Evolutionary conservation across 2,888 invertebrate genomes (phyloP).

Genomic region (Stramonita haemastoma): DNA sequence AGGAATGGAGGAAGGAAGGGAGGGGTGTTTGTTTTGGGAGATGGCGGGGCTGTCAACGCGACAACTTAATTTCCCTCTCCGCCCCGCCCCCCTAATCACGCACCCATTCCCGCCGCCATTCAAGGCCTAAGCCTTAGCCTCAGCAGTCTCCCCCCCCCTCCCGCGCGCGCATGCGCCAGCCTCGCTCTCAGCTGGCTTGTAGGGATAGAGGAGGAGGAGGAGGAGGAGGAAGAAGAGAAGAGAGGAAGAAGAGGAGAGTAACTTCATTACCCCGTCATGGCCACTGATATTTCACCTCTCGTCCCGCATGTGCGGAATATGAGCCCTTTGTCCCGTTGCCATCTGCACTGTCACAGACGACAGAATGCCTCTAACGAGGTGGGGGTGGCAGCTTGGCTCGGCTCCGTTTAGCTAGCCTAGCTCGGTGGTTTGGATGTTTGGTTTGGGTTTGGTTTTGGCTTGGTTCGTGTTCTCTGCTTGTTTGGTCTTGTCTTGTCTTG

Average conservation of each 20-base stretch:
- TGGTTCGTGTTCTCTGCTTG: no score
- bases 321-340: conserved; percentile 41
- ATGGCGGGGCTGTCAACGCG: conserved; percentile 40
- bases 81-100: conserved; percentile 43
- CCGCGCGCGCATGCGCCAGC: conserved; percentile 34
- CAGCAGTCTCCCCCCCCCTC: no score
- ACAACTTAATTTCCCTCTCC: conserved; percentile 41
- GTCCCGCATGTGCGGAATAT: conserved; percentile 43
- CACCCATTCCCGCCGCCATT: conserved; percentile 35
- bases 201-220: neutral
- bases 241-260: conserved; percentile 26
- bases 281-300: conserved; percentile 43
- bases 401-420: neutral
- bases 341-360: conserved; percentile 43
- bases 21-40: conserved; percentile 41
- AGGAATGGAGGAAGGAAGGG: neutral
- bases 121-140: conserved; percentile 27
- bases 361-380: conserved; percentile 34
- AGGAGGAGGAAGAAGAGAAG: neutral
- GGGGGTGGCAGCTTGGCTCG: conserved; percentile 8
- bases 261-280: conserved; percentile 43
- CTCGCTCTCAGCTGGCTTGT: conserved; percentile 32
- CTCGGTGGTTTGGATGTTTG: neutral
- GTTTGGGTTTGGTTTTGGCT: neutral
- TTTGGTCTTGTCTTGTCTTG: no score